Evolutionary conservation across 2,888 invertebrate species (phyloP), one percentile per base, ranked within the genome.

Genomic region (Serrognathus titanus): DNA sequence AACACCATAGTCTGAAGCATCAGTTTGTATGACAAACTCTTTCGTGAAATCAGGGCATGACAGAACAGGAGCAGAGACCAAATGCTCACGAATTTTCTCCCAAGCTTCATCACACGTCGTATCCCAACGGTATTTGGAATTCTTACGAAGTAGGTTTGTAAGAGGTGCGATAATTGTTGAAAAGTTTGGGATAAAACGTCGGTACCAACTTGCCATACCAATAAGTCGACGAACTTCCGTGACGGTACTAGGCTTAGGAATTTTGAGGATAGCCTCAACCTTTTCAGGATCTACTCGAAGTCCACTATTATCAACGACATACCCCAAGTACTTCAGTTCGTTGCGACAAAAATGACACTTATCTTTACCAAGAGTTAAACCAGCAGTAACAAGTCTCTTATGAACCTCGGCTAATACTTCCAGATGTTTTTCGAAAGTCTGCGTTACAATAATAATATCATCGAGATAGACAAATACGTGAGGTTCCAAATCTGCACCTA

Each of bases 291-390:
- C 62, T 1, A 64, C 60, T 3, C 52, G 53, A n/a, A 67, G 41
- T 1, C 69, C 70, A 0, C 64, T 37, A 1, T 51, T 38, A 45
- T 63, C 59, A 3, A 73, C 66, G 0, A 69, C 38, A 48, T 69
- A 69, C 3, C 74, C 71, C n/a, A 74, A 57, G 49, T 64, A 69
- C 20, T 58, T 16, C 2, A 16, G 16, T 16, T 16, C 16, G 2
- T 16, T 12, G 7, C 56, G 38, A 7, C 62, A 63, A 52, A 67
- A 71, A 11, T 63, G 50, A 50, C 65, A 65, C 53, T 68, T 70
- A 7, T 66, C 62, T 6, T 7, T 13, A 39, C 62, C 66, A 2
- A 66, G 37, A 3, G 51, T 62, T 20, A 70, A 46, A 2, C 61
- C 60, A 0, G 66, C 67, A 12, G 60, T 51, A 7, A 57, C 6